phyloP scores from a whole-genome alignment of 2,888 invertebrate genomes.

The Chesias legatella region DNA sequence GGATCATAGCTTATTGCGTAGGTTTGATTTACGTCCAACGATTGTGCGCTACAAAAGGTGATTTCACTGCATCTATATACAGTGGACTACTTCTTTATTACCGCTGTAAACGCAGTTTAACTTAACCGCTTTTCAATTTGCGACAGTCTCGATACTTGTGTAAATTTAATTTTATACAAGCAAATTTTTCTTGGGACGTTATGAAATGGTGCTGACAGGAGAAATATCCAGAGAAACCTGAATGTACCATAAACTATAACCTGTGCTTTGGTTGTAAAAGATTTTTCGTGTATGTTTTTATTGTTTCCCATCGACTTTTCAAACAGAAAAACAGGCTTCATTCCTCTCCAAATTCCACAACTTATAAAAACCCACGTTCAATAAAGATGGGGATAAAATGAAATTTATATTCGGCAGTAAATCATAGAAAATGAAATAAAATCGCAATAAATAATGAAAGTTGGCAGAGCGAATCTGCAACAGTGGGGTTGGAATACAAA shows the following conservation, averaged over 20 bases:
- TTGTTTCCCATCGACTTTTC: conserved; percentile 25
- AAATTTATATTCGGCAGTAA: too few relatives aligned
- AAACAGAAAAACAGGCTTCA: conserved; percentile 22
- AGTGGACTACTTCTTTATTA: conserved; percentile 17
- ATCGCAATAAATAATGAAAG: conserved; percentile 20
- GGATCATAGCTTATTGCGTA: conserved; percentile 48
- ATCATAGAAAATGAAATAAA: conserved; percentile 1
- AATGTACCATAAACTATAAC: conserved; percentile 39
- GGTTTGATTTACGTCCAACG: conserved; percentile 60
- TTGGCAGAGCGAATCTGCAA: conserved; percentile 46
- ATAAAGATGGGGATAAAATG: too few relatives aligned
- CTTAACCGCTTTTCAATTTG: background rate
- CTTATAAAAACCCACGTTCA: too few relatives aligned
- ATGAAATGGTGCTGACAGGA: conserved; percentile 34
- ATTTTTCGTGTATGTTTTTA: conserved; percentile 35
- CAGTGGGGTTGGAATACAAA: conserved; percentile 56
- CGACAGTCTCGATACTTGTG: too few relatives aligned
- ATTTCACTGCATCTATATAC: conserved; percentile 24
- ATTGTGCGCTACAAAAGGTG: conserved; percentile 37
- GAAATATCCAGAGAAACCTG: conserved; percentile 39
- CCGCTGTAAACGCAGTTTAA: background rate
- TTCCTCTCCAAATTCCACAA: conserved; percentile 10
- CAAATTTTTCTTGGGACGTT: conserved; percentile 26
- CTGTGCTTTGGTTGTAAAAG: conserved; percentile 38
- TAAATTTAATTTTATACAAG: conserved; percentile 18